phyloP scores from a whole-genome alignment of 2,888 invertebrate genomes.

The Phania funesta region DNA sequence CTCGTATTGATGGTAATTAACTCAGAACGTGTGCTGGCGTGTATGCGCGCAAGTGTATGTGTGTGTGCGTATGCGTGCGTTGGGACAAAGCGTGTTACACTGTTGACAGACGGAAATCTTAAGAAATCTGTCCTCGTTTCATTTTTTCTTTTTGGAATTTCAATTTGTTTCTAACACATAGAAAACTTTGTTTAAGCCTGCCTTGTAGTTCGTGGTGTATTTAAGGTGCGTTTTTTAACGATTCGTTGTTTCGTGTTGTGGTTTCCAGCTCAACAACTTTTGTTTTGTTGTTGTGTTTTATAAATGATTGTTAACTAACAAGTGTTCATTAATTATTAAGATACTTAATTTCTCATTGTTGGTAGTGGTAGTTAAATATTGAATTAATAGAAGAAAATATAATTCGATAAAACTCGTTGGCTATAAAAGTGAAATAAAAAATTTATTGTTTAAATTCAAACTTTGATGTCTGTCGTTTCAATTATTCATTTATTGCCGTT shows the following conservation, averaged over 20 bases:
- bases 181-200: conserved; percentile 6
- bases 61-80: neutral
- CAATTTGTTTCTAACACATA: conserved; percentile 22
- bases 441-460: conserved; percentile 32
- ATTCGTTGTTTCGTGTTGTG: conserved; percentile 3
- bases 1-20: conserved; percentile 4
- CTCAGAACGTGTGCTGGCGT: neutral
- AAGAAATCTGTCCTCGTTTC: conserved; percentile 56
- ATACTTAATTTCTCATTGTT: conserved; percentile 36
- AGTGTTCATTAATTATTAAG: conserved; percentile 60
- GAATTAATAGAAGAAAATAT: neutral
- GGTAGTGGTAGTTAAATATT: conserved; percentile 1
- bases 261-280: conserved; percentile 1
- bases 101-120: conserved; percentile 61
- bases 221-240: conserved; percentile 45
- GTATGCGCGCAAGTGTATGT: neutral
- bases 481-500: neutral
- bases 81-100: neutral
- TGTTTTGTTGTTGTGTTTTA: neutral
- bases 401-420: neutral
- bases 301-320: conserved; percentile 60
- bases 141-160: conserved; percentile 20
- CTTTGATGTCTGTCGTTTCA: neutral
- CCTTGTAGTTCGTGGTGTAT: neutral
- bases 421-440: neutral